Evolutionary conservation across 2,797 vertebrate species (phyloP), one percentile per base, ranked within the genome.

Genomic region (Scolopax rusticola): DNA sequence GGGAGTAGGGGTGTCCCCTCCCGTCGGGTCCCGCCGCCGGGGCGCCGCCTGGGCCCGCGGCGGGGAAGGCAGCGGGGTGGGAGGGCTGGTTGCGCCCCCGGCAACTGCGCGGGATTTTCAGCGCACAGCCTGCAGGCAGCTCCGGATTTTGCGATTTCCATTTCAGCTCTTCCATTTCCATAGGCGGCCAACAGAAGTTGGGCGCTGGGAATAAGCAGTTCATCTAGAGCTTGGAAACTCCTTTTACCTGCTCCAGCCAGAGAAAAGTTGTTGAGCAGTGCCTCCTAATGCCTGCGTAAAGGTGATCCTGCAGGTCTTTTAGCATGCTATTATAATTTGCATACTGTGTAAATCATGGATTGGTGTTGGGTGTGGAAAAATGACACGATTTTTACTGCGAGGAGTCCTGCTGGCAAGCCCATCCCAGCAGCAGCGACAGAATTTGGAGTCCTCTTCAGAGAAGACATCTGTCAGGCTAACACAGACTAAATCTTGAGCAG

Each of bases 251-350:
- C 63, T 90, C 21, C 77, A 59, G 70, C 54, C 45, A 2, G 47
- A 6, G 71, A 95, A 94, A 95, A 95, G 64, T 96, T 86, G 94
- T 82, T 79, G 77, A 95, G 96, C 84, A 94, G 94, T 95, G 94
- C 93, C 93, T 96, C 96, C 97, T 96, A 95, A 97, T 57, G 94
- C 94, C 84, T 86, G 63, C 11, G 47, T 32, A 60, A 76, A 93
- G 84, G 82, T 92, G 93, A 64, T 80, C 87, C 69, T 51, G 41
- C 73, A 30, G 30, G 47, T 89, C 60, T 87, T 64, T 40, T 65
- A 40, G 36, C 38, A 12, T 13, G 17, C 47, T 77, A 0, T 45
- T 50, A 3, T 24, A 12, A 6, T 88, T 70, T 56, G 33, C 51
- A n/a, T 63, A 13, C 33, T 25, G 5, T 68, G 41, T 77, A 84